Conservation (phyloP, 1,140 invertebrate species). For the Cyrtorhinus lividipennis region DNA sequence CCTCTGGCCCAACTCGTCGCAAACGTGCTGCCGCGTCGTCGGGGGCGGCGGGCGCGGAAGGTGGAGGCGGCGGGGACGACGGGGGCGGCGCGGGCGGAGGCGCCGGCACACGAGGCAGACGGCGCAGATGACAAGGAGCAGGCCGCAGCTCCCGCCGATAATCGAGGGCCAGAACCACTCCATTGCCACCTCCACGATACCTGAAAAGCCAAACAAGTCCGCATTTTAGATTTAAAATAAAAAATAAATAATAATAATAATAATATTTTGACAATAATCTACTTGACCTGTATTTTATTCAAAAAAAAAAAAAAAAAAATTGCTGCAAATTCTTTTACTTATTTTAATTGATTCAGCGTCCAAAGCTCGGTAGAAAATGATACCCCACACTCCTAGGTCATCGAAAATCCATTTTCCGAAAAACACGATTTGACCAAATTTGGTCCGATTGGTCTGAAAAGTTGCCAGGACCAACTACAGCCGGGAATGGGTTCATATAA, state of each 20-base stretch:
- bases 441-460: too few species aligned
- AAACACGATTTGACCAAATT: too few species aligned
- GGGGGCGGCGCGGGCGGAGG: constrained; percentile 28
- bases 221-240: background rate
- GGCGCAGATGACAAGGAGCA: constrained; percentile 28
- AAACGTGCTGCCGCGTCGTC: constrained; percentile 29
- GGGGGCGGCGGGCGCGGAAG: constrained; percentile 24
- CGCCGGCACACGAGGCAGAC: constrained; percentile 32
- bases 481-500: too few species aligned
- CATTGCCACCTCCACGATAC: constrained; percentile 30
- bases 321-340: too few species aligned
- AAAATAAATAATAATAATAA: background rate
- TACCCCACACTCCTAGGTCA: too few species aligned
- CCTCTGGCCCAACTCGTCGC: constrained; percentile 36
- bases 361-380: too few species aligned
- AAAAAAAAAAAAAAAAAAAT: too few species aligned
- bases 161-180: constrained; percentile 32
- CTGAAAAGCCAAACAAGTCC: constrained; percentile 27
- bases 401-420: too few species aligned
- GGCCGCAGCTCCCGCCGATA: constrained; percentile 28
- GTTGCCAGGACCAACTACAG: too few species aligned
- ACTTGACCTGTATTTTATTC: too few species aligned
- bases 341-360: too few species aligned
- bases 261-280: background rate
- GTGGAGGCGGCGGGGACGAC: constrained; percentile 31